phyloP scores from a whole-genome alignment of 2,888 invertebrate genomes.

The Stenichneumon culpator region DNA sequence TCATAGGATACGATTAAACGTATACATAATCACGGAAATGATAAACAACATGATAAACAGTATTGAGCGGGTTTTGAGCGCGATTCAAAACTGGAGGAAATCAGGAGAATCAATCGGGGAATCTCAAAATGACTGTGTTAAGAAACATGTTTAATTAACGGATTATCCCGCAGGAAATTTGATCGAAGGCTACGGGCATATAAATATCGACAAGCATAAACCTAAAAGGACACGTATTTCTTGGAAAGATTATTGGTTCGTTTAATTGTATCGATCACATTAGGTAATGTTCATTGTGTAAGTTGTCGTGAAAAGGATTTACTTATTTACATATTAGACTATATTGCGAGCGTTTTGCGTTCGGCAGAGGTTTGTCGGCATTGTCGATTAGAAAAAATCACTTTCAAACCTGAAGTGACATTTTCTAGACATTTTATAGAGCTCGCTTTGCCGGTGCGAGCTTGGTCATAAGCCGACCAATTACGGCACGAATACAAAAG shows the following conservation, averaged over 20 bases:
- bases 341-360: too few species aligned
- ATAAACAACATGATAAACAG: background rate
- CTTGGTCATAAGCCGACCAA: background rate
- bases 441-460: background rate
- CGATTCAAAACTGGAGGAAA: background rate
- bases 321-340: too few species aligned
- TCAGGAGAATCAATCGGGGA: background rate
- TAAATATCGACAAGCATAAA: background rate
- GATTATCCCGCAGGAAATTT: background rate
- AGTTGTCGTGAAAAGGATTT: too few species aligned
- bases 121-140: background rate
- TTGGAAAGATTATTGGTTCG: background rate
- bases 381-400: too few species aligned
- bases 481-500: background rate
- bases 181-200: background rate
- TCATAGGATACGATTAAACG: conserved; percentile 9
- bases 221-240: background rate
- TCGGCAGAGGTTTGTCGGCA: too few species aligned
- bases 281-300: background rate
- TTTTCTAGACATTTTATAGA: too few species aligned
- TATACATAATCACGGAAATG: conserved; percentile 6
- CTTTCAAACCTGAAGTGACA: too few species aligned
- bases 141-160: background rate
- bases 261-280: background rate
- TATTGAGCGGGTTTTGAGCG: background rate